A percentile compares a stretch with the other conserved stretches of the same genome.
Conservation (phyloP, 2,888 invertebrate species). For the Phymatocera aterrima region DNA sequence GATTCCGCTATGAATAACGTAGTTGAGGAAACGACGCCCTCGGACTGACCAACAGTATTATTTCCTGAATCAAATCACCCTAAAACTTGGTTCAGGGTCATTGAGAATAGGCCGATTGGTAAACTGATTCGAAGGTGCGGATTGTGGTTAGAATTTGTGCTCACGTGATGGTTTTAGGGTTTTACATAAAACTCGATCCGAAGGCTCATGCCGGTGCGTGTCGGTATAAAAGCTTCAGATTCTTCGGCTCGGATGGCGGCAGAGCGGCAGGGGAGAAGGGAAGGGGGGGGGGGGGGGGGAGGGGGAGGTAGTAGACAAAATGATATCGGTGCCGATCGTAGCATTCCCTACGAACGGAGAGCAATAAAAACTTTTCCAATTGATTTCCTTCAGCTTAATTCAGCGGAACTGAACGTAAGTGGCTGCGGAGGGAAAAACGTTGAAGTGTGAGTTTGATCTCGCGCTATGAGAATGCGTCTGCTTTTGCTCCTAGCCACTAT, state of each 20-base stretch:
- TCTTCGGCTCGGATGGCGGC: background rate
- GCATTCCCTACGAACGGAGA: conserved; percentile 63
- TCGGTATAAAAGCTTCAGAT: background rate
- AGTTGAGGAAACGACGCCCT: too few relatives aligned
- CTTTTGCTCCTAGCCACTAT: conserved; percentile 44
- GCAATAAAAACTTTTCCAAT: conserved; percentile 70
- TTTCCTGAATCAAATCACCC: too few relatives aligned
- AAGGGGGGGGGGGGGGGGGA: background rate
- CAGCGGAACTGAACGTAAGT: conserved; percentile 60
- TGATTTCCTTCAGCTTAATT: conserved; percentile 66
- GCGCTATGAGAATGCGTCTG: conserved; percentile 39
- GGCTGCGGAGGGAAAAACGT: conserved; percentile 46
- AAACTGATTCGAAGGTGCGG: conserved; percentile 6
- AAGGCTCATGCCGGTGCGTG: conserved; percentile 20
- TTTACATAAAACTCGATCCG: background rate
- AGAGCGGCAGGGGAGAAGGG: background rate
- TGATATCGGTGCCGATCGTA: conserved; percentile 58
- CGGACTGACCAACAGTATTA: too few relatives aligned
- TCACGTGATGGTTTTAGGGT: conserved; percentile 2
- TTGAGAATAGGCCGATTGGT: background rate
- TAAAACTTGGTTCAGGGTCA: too few relatives aligned
- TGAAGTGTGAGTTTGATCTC: conserved; percentile 43
- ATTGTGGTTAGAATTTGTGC: background rate
- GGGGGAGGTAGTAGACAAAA: conserved; percentile 38
- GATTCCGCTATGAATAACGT: too few relatives aligned